Evolutionary conservation across 2,888 invertebrate genomes (phyloP).

Genomic region (Catocala sponsa): DNA sequence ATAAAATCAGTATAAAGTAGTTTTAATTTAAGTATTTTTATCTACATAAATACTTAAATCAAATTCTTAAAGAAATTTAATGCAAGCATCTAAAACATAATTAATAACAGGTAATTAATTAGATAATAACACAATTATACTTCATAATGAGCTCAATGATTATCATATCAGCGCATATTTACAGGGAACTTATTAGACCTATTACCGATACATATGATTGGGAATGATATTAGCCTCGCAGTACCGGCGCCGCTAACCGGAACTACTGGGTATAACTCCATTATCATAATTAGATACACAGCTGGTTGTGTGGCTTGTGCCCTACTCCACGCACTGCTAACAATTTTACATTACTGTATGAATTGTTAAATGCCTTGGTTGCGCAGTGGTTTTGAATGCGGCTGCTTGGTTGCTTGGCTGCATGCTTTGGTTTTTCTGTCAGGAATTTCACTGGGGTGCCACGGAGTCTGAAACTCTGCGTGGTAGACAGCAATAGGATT

Average conservation of each 20-base stretch:
- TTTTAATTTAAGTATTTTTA: no score
- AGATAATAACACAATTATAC: background rate
- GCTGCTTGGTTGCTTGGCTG: no score
- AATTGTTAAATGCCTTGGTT: background rate
- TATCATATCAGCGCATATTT: slow-evolving; percentile 25
- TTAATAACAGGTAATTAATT: no score
- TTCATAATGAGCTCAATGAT: slow-evolving; percentile 13
- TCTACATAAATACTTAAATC: no score
- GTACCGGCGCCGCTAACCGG: slow-evolving; percentile 40
- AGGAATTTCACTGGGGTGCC: no score
- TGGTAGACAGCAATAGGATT: no score
- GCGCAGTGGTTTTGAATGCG: no score
- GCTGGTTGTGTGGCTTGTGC: slow-evolving; percentile 19
- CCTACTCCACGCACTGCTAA: slow-evolving; percentile 12
- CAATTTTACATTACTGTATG: slow-evolving; percentile 22
- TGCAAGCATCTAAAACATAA: no score
- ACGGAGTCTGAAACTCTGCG: no score
- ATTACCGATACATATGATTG: slow-evolving; percentile 48
- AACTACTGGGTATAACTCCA: slow-evolving; percentile 67
- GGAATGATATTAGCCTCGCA: slow-evolving; percentile 16
- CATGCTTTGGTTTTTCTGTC: no score
- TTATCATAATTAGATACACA: slow-evolving; percentile 67
- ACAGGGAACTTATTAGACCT: slow-evolving; percentile 34
- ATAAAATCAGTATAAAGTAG: no score
- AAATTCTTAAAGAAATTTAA: no score